Percentiles rank a stretch among this genome's conserved stretches.
Evolutionary conservation across 2,888 invertebrate genomes (phyloP).

Genomic region (Theretra japonica): DNA sequence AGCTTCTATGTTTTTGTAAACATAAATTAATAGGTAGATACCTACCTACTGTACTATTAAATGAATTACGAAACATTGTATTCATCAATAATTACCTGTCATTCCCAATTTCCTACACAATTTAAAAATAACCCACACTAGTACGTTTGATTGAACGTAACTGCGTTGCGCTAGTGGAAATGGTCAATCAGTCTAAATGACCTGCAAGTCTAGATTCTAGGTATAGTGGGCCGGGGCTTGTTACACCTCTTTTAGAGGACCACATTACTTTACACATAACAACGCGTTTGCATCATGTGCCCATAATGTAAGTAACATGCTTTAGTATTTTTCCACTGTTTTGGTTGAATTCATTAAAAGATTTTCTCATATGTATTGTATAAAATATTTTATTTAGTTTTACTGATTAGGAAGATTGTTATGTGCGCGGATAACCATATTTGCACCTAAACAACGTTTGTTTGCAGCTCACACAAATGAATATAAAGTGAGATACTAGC

Average conservation of each 20-base stretch:
- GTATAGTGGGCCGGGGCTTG: constrained; percentile 54
- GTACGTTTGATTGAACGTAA: constrained; percentile 54
- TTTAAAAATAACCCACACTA: constrained; percentile 22
- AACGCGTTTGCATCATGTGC: constrained; percentile 10
- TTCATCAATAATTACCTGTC: neutral
- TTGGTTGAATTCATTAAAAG: neutral
- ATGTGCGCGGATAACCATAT: neutral
- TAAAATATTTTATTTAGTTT: neutral
- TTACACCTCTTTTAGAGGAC: constrained; percentile 42
- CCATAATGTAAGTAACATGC: neutral
- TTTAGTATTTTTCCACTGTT: neutral
- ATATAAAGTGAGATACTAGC: constrained; percentile 57
- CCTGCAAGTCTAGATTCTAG: constrained; percentile 73
- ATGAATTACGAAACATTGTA: too few relatives aligned
- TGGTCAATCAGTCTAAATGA: constrained; percentile 77
- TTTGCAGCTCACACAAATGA: constrained; percentile 56
- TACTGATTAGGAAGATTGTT: neutral
- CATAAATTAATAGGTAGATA: too few relatives aligned
- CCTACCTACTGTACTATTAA: too few relatives aligned
- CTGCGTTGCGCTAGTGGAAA: constrained; percentile 67
- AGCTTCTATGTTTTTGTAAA: too few relatives aligned
- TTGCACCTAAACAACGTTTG: constrained; percentile 43
- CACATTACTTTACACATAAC: neutral
- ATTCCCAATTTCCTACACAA: constrained; percentile 1
- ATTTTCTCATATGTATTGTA: neutral